phyloP scores from a whole-genome alignment of 1,140 invertebrate species.

The Drosophila truncata region DNA sequence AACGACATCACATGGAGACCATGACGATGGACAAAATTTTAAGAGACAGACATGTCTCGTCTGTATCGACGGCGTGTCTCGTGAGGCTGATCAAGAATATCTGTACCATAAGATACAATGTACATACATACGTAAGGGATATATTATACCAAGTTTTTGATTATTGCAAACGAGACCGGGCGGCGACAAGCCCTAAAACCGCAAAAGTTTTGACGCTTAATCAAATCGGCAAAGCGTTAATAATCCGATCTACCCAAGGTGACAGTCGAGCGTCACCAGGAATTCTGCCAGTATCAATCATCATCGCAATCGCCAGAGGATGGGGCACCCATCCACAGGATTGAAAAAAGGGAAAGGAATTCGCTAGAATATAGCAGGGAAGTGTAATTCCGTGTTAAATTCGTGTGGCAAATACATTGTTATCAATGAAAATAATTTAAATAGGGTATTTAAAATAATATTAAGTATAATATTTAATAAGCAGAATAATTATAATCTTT shows the following conservation, averaged over 20 bases:
- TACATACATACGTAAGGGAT: neutral
- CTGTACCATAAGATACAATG: neutral
- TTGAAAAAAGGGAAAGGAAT: slow-evolving; percentile 16
- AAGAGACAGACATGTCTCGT: slow-evolving; percentile 25
- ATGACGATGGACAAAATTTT: slow-evolving; percentile 59
- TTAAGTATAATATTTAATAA: neutral
- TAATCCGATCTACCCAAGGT: slow-evolving; percentile 61
- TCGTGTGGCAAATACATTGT: neutral
- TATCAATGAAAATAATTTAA: neutral
- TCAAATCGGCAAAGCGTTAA: slow-evolving; percentile 79
- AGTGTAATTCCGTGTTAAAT: neutral
- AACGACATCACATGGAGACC: slow-evolving; percentile 67
- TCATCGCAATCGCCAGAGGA: slow-evolving; percentile 5
- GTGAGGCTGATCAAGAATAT: slow-evolving; percentile 1
- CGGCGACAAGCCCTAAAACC: slow-evolving; percentile 54
- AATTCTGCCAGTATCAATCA: slow-evolving; percentile 68
- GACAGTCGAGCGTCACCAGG: slow-evolving; percentile 74
- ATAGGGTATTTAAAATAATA: neutral
- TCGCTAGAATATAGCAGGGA: slow-evolving; percentile 1
- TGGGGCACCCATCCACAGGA: neutral
- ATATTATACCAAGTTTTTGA: slow-evolving; percentile 4
- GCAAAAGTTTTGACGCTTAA: slow-evolving; percentile 70
- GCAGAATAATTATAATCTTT: neutral
- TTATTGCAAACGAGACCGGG: slow-evolving; percentile 41
- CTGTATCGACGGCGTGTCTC: neutral